Evolutionary conservation across 2,797 vertebrate species (phyloP).

Genomic region (Rhinichthys osculus): DNA sequence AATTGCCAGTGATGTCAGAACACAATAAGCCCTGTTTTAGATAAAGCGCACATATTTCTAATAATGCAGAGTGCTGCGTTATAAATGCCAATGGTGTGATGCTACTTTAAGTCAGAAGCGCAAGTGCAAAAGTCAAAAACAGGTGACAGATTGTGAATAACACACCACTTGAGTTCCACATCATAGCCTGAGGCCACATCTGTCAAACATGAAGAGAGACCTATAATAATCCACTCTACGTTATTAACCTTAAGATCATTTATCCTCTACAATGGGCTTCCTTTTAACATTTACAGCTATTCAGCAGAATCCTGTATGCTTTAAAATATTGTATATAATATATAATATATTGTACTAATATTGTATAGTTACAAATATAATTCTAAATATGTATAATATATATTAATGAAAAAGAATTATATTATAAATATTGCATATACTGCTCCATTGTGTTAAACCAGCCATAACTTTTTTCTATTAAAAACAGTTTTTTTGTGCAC

Average conservation of each 20-base stretch:
- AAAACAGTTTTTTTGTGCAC: neutral
- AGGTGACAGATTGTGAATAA: constrained; percentile 14
- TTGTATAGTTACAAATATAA: too few relatives aligned
- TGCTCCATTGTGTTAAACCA: neutral
- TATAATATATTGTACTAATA: neutral
- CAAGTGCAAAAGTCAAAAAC: constrained; percentile 13
- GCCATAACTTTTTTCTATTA: neutral
- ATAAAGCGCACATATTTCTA: constrained; percentile 12
- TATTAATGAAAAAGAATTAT: neutral
- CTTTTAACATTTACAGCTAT: neutral
- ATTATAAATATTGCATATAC: neutral
- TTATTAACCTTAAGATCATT: neutral
- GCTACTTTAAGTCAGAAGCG: neutral
- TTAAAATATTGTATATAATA: neutral
- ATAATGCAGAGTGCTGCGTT: neutral
- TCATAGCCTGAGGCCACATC: constrained; percentile 4
- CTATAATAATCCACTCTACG: neutral
- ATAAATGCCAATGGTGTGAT: constrained; percentile 18
- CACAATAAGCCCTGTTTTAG: neutral
- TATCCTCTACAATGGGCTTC: neutral
- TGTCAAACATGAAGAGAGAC: constrained; percentile 7
- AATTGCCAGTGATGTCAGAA: constrained; percentile 7
- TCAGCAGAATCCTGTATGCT: neutral
- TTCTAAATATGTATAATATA: neutral
- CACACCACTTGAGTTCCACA: neutral